Conservation (phyloP, 2,888 invertebrate genomes). For the Pyrgus malvae region DNA sequence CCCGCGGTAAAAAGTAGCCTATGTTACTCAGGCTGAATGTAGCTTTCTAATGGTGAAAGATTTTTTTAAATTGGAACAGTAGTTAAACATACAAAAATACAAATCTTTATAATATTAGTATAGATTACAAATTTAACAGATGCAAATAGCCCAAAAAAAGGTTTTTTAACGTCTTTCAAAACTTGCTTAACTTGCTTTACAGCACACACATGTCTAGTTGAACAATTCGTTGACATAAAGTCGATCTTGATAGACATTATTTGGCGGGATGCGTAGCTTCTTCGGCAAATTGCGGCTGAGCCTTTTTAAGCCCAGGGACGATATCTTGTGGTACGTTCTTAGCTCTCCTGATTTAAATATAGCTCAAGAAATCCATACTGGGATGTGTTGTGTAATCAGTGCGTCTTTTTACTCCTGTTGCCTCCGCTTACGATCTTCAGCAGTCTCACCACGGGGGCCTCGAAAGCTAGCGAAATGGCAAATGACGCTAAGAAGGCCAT, state of each 20-base stretch:
- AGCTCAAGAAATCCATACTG: not conserved
- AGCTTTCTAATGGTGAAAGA: too few relatives aligned
- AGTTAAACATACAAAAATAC: too few relatives aligned
- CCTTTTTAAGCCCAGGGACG: not conserved
- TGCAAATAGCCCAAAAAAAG: too few relatives aligned
- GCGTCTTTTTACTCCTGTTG: conserved; percentile 55
- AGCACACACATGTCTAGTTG: not conserved
- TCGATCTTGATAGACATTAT: conserved; percentile 7
- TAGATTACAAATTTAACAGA: too few relatives aligned
- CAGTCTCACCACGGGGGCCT: conserved; percentile 90
- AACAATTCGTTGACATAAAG: conserved; percentile 1
- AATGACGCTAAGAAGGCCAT: conserved; percentile 89
- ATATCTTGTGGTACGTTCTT: conserved; percentile 1
- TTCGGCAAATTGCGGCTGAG: not conserved
- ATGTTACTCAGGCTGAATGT: too few relatives aligned
- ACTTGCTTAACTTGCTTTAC: too few relatives aligned
- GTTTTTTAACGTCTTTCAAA: too few relatives aligned
- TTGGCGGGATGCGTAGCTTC: not conserved
- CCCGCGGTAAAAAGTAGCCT: too few relatives aligned
- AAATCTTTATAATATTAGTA: too few relatives aligned
- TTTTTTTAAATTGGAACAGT: too few relatives aligned
- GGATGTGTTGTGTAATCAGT: conserved; percentile 37
- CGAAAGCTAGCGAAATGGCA: conserved; percentile 88
- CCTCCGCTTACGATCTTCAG: conserved; percentile 84
- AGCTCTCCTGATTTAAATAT: not conserved